Evolutionary conservation across 2,888 invertebrate species (phyloP).

Genomic region (Hemicrepidius hirtus): DNA sequence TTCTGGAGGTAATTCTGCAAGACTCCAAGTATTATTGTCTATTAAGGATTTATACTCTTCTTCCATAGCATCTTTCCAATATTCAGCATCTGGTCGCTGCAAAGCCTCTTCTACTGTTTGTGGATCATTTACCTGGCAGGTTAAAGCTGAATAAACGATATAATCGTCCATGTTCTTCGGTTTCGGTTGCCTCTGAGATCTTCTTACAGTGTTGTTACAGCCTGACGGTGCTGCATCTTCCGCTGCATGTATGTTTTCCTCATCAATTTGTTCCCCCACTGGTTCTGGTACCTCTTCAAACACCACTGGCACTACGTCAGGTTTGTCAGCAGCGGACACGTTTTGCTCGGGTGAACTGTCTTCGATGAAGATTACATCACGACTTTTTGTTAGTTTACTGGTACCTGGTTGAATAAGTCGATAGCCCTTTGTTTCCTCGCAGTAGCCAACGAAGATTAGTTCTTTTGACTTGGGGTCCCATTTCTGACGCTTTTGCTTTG

Average conservation of each 20-base stretch:
- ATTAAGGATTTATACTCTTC: conserved; percentile 60
- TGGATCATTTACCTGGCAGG: conserved; percentile 50
- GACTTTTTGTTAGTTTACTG: conserved; percentile 37
- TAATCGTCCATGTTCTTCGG: neutral
- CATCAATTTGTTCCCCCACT: too few species aligned
- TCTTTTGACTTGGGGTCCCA: conserved; percentile 62
- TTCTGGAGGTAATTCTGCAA: conserved; percentile 55
- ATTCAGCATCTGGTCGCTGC: conserved; percentile 54
- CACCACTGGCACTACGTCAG: too few species aligned
- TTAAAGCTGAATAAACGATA: too few species aligned
- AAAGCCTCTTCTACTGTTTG: conserved; percentile 55
- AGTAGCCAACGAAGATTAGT: conserved; percentile 47
- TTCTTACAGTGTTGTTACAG: conserved; percentile 9
- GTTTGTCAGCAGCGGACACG: too few species aligned
- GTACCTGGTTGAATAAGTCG: conserved; percentile 43
- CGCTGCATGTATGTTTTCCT: too few species aligned
- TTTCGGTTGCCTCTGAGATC: neutral
- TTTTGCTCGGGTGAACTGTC: too few species aligned
- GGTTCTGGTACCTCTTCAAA: too few species aligned
- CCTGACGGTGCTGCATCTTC: too few species aligned
- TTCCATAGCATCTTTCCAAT: conserved; percentile 59
- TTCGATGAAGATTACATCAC: too few species aligned
- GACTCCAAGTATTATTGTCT: conserved; percentile 60
- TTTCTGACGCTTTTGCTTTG: conserved; percentile 56
- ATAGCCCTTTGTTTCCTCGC: conserved; percentile 41